phyloP scores from a whole-genome alignment of 2,888 invertebrate genomes.

The Allygus modestus region DNA sequence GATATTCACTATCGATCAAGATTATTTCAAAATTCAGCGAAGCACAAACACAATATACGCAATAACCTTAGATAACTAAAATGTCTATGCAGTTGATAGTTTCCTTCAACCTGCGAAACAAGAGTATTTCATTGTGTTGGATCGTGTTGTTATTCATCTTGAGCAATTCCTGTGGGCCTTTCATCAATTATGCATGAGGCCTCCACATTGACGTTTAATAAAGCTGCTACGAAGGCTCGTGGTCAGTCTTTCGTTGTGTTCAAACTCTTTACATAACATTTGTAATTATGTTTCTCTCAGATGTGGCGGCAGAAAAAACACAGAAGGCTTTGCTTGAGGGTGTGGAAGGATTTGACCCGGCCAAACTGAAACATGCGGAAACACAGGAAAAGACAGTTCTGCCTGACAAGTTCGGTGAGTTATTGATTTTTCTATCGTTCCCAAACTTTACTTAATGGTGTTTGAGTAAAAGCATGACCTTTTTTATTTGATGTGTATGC shows the following conservation, averaged over 20 bases:
- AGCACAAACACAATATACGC: too few relatives aligned
- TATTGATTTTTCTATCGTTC: not conserved
- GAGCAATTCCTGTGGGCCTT: slow-evolving; percentile 17
- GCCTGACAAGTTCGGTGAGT: slow-evolving; percentile 94
- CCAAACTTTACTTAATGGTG: not conserved
- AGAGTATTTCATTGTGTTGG: too few relatives aligned
- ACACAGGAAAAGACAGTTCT: slow-evolving; percentile 95
- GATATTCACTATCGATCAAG: too few relatives aligned
- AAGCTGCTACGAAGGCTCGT: not conserved
- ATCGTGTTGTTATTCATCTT: not conserved
- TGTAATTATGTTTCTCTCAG: slow-evolving; percentile 74
- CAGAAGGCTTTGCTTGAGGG: slow-evolving; percentile 89
- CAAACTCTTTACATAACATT: not conserved
- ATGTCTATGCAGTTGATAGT: too few relatives aligned
- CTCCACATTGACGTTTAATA: not conserved
- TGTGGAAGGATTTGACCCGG: slow-evolving; percentile 90
- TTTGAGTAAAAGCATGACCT: not conserved
- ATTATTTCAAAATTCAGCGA: too few relatives aligned
- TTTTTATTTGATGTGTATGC: not conserved
- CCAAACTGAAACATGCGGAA: slow-evolving; percentile 92
- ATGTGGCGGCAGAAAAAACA: slow-evolving; percentile 92
- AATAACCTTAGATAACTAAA: too few relatives aligned
- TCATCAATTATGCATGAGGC: slow-evolving; percentile 24
- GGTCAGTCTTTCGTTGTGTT: not conserved
- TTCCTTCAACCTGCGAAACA: too few relatives aligned